A percentile compares a stretch with the other conserved stretches of the same genome.
Conservation (phyloP, 2,113 vertebrate genomes). For the Gasterosteus nipponicus region DNA sequence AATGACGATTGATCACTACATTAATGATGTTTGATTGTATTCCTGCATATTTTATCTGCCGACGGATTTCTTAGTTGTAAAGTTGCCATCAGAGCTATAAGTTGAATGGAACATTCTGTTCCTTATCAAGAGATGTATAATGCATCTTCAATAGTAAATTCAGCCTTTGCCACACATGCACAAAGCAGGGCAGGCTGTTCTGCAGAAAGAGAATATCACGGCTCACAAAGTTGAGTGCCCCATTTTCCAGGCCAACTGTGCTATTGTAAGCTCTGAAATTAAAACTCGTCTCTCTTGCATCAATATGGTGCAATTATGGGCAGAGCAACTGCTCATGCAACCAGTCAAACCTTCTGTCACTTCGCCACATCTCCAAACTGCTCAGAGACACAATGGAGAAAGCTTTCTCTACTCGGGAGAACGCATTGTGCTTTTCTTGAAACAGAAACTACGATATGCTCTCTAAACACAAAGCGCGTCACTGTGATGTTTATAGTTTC, state of each 20-base stretch:
- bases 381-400: constrained; percentile 60
- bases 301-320: constrained; percentile 78
- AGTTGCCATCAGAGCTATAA: constrained; percentile 12
- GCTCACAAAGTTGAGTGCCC: constrained; percentile 69
- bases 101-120: constrained; percentile 36
- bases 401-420: constrained; percentile 25
- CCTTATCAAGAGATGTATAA: constrained; percentile 48
- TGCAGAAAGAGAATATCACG: constrained; percentile 61
- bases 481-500: constrained; percentile 6
- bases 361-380: constrained; percentile 68
- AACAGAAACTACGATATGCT: constrained; percentile 24
- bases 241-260: constrained; percentile 62
- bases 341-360: constrained; percentile 72
- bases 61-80: constrained; percentile 17
- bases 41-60: constrained; percentile 14
- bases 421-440: constrained; percentile 26
- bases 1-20: constrained; percentile 7
- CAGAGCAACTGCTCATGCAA: constrained; percentile 74
- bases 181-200: constrained; percentile 58
- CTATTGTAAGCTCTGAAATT: constrained; percentile 69
- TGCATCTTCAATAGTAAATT: constrained; percentile 49
- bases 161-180: constrained; percentile 54
- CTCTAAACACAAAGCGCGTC: constrained; percentile 18
- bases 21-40: neutral
- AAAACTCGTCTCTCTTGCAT: constrained; percentile 60